phyloP scores from a whole-genome alignment of 2,888 invertebrate species.

The Eucriotettix oculatus region DNA sequence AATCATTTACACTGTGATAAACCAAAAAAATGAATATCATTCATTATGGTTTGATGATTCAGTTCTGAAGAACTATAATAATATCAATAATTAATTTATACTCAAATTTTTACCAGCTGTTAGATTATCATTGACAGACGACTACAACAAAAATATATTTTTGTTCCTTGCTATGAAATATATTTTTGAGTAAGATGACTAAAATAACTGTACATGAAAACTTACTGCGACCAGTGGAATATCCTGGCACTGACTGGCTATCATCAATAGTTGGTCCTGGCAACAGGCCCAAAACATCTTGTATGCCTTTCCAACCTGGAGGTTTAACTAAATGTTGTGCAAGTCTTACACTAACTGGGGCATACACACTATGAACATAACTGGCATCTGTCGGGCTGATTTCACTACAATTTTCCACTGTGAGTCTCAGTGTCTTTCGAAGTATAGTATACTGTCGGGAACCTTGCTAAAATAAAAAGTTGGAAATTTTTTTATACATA shows the following conservation, averaged over 20 bases:
- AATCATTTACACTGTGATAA: no score
- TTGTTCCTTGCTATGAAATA: no score
- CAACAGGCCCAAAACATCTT: slow-evolving; percentile 65
- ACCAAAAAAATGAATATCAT: no score
- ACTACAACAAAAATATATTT: no score
- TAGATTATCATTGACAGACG: no score
- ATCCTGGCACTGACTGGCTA: slow-evolving; percentile 22
- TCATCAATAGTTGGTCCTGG: slow-evolving; percentile 51
- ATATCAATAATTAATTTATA: no score
- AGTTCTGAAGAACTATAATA: no score
- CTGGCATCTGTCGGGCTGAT: slow-evolving; percentile 71
- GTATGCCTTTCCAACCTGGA: slow-evolving; percentile 45
- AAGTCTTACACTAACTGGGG: slow-evolving; percentile 78
- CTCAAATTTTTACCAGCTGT: no score
- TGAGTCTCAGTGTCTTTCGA: slow-evolving; percentile 62
- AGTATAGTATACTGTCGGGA: slow-evolving; percentile 32
- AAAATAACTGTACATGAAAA: background rate
- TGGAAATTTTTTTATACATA: background rate
- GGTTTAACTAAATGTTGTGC: slow-evolving; percentile 53
- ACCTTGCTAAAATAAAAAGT: background rate
- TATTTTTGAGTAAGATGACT: background rate
- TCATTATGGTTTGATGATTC: no score
- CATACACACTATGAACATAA: slow-evolving; percentile 85
- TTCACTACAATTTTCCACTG: slow-evolving; percentile 78
- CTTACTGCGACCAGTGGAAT: slow-evolving; percentile 22